phyloP scores from a whole-genome alignment of 2,797 vertebrate species.

The Lutjanus argentimaculatus region DNA sequence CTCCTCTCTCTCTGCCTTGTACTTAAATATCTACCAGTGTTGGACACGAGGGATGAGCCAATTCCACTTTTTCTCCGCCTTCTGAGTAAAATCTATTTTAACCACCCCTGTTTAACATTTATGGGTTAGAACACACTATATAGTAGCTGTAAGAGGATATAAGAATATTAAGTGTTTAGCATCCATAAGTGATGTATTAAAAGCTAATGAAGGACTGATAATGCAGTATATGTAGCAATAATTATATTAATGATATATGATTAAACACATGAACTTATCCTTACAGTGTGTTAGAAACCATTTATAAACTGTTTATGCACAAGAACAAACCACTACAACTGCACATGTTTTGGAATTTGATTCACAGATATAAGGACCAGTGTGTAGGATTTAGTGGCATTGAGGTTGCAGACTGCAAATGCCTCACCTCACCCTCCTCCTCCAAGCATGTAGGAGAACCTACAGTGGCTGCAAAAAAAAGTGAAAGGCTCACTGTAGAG shows the following conservation, averaged over 20 bases:
- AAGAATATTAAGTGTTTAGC: too few relatives aligned
- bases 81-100: not conserved
- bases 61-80: not conserved
- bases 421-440: too few relatives aligned
- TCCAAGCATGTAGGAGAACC: too few relatives aligned
- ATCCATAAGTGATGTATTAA: not conserved
- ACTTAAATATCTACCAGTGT: conserved; percentile 5
- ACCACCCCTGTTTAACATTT: not conserved
- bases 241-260: not conserved
- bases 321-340: not conserved
- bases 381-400: too few relatives aligned
- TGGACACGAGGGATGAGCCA: not conserved
- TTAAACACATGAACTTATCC: not conserved
- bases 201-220: not conserved
- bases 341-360: too few relatives aligned
- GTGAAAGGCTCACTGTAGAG: too few relatives aligned
- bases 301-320: not conserved
- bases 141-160: too few relatives aligned
- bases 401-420: too few relatives aligned
- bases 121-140: not conserved
- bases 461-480: too few relatives aligned
- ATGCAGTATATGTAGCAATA: not conserved
- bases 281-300: not conserved
- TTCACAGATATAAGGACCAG: too few relatives aligned
- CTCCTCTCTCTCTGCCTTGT: not conserved